These are phyloP conservation scores for Sebastes hubbsi DNA, from an alignment of 2,797 vertebrate species.

Conservation along the genomic window DNA sequence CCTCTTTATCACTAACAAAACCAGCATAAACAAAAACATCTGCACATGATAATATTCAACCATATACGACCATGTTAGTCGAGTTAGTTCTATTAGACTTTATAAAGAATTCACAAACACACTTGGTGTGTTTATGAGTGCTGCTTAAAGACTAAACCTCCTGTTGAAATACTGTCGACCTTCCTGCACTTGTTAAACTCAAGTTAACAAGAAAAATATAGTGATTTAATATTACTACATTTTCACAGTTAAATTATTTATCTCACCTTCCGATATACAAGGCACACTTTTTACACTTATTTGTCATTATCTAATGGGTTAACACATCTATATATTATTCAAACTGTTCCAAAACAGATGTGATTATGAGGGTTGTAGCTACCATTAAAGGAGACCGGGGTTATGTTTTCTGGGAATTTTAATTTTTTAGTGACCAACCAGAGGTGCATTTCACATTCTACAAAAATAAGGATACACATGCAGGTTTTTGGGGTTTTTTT, in stretches of 20 bases:
- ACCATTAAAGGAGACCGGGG: rapidly evolving
- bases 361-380: neutral
- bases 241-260: neutral
- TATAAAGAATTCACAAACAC: neutral
- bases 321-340: neutral
- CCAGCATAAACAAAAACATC: neutral
- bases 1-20: neutral
- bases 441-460: neutral
- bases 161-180: neutral
- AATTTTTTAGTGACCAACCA: neutral
- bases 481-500: neutral
- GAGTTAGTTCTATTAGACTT: neutral
- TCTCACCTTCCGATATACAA: neutral
- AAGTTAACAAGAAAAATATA: neutral
- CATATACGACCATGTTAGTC: neutral
- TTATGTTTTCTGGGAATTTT: neutral
- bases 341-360: neutral
- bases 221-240: neutral
- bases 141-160: neutral
- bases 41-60: neutral
- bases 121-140: slow-evolving; percentile 3
- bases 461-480: neutral
- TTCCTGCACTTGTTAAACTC: neutral
- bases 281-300: neutral
- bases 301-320: neutral